Base-by-base conservation (phyloP, 2,888 invertebrate species). In the Aplocera efformata region DNA sequence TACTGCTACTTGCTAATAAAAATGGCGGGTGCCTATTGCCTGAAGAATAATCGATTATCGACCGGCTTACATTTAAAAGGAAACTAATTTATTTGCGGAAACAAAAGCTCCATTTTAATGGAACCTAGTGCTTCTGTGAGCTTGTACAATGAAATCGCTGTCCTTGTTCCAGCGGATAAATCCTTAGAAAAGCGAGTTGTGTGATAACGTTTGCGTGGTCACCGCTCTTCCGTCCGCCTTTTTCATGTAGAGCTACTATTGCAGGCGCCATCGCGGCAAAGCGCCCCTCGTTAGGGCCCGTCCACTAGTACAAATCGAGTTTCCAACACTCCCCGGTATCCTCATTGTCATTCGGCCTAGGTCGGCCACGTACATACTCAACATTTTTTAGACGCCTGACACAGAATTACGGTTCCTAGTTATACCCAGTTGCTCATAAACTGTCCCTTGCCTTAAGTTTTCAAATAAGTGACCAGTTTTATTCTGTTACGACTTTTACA, bases 281-380 rank as follows among this genome's bases (percentile, higher is more conserved):
- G 56, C 59, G 56, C 47, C 54, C 57, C 73, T 73, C 76, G 71
- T 76, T 75, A 74, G 57, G 58, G 53, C 52, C 58, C 64, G 67
- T 70, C 73, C 72, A 65, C 65, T 61, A 53, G 56, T 63, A 68
- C 66, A 75, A 77, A 77, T 76, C 65, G 73, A 74, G 67, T 72
- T 72, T 63, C 57, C 53, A 67, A 63, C 61, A 58, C 60, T 60
- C 58, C 53, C 54, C 51, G 41, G 40, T 39, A 42, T 45, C 61
- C 62, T 63, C 60, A 67, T 69, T 67, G 65, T 61, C 56, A 60
- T 70, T 69, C 63, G 55, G 53, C 59, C 61, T 62, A 63, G 58
- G 54, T 58, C 50, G 48, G 56, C 53, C 60, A 57, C 60, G 62
- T 59, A 52, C 55, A 50, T 42, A 29, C 20, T 48, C 30, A 24